Evolutionary conservation across 2,888 invertebrate genomes (phyloP), one percentile per base, ranked within the genome.

Genomic region (Gari tellinella): DNA sequence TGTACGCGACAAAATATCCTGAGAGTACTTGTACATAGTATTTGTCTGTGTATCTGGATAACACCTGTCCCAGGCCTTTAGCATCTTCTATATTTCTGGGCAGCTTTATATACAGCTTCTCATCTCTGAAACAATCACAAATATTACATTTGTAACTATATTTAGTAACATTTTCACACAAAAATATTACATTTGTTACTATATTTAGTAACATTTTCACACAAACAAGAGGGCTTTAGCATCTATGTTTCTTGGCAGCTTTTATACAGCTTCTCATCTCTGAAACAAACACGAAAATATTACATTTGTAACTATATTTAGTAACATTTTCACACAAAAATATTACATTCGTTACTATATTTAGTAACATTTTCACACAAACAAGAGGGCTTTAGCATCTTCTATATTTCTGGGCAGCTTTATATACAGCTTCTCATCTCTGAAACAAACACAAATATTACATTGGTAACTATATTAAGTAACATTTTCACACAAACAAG

Each of bases 61-160:
- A 93, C 49, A 99, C 95, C 91, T 95, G 94, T 74, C 99, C 99
- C 81, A 99, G 93, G 89, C 96, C 94, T 93, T 99, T 99, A 37
- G 99, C 99, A 93, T 99, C 98, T 90, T 99, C 97, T 86, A 99
- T 96, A 92, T 97, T 95, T 93, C 95, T 94, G 61, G 99, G 99
- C 81, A 99, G 93, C 93, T 96, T 97, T 79, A 99, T 94, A 92
- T 96, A 94, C 88, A 95, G 93, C 88, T 94, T 95, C 92, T 99
- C 99, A 86, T 96, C 94, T 74, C 98, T 98, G 93, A 82, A 94
- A 85, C 48, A 66, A 40, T 65, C 57, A 65, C 31, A 41, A 19
- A n/a, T 12, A 37, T 7, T 12, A 4, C 2, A 52, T 26, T 25
- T 52, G 26, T 3, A 8, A 12, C 14, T 7, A 8, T 17, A 31